Percentiles rank a stretch among this genome's conserved stretches.
phyloP scores from a whole-genome alignment of 92 coral and sea anemone species.

The Pocillopora meandrina region DNA sequence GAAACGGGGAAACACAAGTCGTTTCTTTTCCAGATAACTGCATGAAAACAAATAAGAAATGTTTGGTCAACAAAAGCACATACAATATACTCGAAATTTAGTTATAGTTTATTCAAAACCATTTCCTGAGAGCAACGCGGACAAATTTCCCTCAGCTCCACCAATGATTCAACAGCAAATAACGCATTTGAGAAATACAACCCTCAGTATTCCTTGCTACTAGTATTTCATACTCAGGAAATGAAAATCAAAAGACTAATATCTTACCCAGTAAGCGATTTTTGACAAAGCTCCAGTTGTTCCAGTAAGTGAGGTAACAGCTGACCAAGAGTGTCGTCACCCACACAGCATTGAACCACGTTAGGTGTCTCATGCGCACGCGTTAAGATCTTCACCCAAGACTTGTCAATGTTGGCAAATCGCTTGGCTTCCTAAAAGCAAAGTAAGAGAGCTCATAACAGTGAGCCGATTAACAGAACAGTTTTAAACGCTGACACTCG shows the following conservation, averaged over 20 bases:
- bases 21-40: slow-evolving; percentile 87
- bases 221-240: not conserved
- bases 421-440: slow-evolving; percentile 84
- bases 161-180: too few species aligned
- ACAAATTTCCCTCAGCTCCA: not conserved
- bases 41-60: not conserved
- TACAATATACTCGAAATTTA: too few species aligned
- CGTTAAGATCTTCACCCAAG: slow-evolving; percentile 92
- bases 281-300: slow-evolving; percentile 86
- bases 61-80: not conserved
- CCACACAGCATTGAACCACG: slow-evolving; percentile 86
- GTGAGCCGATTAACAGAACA: too few species aligned
- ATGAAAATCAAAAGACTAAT: not conserved
- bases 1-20: slow-evolving; percentile 87
- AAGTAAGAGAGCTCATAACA: too few species aligned
- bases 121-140: too few species aligned
- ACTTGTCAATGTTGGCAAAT: slow-evolving; percentile 86
- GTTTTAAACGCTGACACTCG: too few species aligned
- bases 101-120: too few species aligned
- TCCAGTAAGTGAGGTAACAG: slow-evolving; percentile 83
- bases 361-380: slow-evolving; percentile 92
- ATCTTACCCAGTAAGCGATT: slow-evolving; percentile 84
- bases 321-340: slow-evolving; percentile 91
- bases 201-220: too few species aligned
- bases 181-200: too few species aligned